These are phyloP conservation scores for Rafetus swinhoei DNA, from an alignment of 2,113 vertebrate species.

Conservation along the genomic window DNA sequence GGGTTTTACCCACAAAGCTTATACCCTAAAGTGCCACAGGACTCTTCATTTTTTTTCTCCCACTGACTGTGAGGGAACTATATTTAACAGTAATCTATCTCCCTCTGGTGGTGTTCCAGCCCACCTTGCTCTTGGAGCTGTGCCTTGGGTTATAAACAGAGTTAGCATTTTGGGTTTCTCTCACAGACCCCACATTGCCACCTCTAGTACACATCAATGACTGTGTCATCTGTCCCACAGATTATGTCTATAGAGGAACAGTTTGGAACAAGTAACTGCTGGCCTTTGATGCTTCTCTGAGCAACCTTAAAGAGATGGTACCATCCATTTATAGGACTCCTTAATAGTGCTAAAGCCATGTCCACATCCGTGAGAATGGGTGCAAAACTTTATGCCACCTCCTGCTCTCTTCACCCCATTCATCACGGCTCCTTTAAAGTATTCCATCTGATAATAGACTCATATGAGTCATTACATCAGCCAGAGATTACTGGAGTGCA, in stretches of 20 bases:
- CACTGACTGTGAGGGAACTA: not conserved
- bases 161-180: not conserved
- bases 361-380: not conserved
- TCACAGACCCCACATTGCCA: not conserved
- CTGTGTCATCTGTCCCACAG: not conserved
- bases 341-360: not conserved
- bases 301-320: not conserved
- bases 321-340: not conserved
- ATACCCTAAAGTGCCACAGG: too few species aligned
- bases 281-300: not conserved
- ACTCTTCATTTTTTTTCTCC: not conserved
- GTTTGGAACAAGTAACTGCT: not conserved
- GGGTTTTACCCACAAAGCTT: too few species aligned
- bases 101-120: not conserved
- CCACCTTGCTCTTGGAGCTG: not conserved
- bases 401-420: not conserved
- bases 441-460: not conserved
- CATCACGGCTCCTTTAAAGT: constrained; percentile 7
- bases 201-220: not conserved
- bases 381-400: not conserved
- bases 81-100: not conserved
- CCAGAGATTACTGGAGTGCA: not conserved
- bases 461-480: not conserved
- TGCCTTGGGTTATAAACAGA: not conserved
- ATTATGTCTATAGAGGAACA: not conserved